Conservation (phyloP, 2,888 invertebrate genomes). For the Clusia tigrina region DNA sequence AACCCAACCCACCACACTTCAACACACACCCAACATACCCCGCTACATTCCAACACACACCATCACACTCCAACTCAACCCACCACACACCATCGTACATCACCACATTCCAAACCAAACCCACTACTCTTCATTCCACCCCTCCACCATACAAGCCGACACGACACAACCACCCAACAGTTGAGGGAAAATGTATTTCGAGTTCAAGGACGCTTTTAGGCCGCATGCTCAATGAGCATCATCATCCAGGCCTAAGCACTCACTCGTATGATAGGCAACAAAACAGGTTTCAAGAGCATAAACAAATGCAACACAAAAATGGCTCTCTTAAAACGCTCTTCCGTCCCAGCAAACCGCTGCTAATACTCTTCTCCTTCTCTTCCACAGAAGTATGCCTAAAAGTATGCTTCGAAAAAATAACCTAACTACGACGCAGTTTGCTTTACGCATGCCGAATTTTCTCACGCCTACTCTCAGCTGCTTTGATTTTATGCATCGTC, state of each 20-base stretch:
- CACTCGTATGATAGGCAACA: constrained; percentile 51
- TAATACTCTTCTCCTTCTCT: background rate
- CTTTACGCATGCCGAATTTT: background rate
- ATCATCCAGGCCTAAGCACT: constrained; percentile 41
- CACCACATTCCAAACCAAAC: no score
- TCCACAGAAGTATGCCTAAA: background rate
- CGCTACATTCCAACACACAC: no score
- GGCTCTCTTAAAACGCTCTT: background rate
- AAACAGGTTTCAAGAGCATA: constrained; percentile 4
- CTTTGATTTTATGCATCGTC: background rate
- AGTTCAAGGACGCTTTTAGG: constrained; percentile 61
- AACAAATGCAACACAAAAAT: constrained; percentile 15
- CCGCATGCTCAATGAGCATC: constrained; percentile 57
- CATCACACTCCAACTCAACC: no score
- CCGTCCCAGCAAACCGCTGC: constrained; percentile 24
- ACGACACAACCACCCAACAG: no score
- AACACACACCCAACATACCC: no score
- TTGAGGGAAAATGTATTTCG: constrained; percentile 39
- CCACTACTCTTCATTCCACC: no score
- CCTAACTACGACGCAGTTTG: background rate
- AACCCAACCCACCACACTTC: no score
- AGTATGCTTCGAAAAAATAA: constrained; percentile 24
- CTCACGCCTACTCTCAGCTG: background rate
- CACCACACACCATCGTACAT: no score
- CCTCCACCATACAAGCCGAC: no score